These are phyloP conservation scores for Apamea monoglypha DNA, from an alignment of 2,888 invertebrate genomes.

Conservation along the genomic window DNA sequence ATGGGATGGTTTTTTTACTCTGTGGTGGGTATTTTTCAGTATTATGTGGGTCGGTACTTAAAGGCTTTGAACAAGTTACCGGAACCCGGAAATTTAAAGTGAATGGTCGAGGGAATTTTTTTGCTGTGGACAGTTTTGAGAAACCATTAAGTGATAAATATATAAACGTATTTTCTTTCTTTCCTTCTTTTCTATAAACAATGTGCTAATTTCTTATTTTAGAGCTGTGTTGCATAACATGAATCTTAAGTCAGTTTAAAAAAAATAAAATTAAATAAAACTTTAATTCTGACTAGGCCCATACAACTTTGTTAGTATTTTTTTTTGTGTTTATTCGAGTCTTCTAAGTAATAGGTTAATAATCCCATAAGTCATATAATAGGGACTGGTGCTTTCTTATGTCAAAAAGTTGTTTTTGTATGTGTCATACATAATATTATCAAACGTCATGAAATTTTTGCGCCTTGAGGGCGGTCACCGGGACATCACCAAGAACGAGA, in stretches of 20 bases:
- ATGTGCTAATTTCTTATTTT: not conserved
- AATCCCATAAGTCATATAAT: no score
- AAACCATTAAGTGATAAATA: not conserved
- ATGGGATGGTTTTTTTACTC: slow-evolving; percentile 11
- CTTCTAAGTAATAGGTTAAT: no score
- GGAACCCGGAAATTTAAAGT: not conserved
- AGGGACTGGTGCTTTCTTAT: no score
- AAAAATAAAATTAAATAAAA: no score
- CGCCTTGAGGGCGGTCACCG: no score
- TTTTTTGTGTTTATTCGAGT: no score
- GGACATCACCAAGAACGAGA: not conserved
- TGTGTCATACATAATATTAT: no score
- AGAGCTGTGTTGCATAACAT: not conserved
- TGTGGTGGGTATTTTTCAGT: slow-evolving; percentile 1
- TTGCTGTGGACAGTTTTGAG: not conserved
- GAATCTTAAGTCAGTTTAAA: not conserved
- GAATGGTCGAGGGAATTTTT: not conserved
- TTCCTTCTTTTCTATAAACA: not conserved
- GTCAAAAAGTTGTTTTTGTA: no score
- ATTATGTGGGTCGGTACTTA: not conserved
- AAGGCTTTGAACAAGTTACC: not conserved
- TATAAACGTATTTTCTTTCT: no score
- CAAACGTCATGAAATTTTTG: no score
- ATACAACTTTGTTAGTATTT: no score
- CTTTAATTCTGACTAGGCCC: no score